Base-by-base conservation (phyloP, 2,113 vertebrate species). In the Gila orcuttii region DNA sequence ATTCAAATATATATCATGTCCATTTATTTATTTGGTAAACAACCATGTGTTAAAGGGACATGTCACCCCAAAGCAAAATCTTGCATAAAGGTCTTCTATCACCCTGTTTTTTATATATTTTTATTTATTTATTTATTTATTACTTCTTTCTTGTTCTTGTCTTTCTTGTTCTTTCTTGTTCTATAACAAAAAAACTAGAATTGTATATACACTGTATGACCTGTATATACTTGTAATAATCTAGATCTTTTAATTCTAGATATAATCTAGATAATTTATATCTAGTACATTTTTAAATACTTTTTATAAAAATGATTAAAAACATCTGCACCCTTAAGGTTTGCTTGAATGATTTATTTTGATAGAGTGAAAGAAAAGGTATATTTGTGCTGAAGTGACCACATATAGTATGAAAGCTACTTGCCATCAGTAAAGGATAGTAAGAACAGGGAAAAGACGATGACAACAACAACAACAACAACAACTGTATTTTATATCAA, bases 401-500 rank as follows among this genome's bases (percentile, higher is more conserved):
- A n/a, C 55, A 52, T 55, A 79, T 42, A 42, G 42, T 10, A 42
- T 79, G 31, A 59, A 59, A 60, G 31, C 77, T 79, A n/a, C 50
- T 57, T 23, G 23, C 19, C 55, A 60, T 39, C 33, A 62, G 36
- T 47, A 62, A 64, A 64, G 59, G 13, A 80, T 39, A 25, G 23
- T 47, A 80, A 19, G 59, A 28, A 64, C 39, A 64, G 47, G 36
- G 12, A 15, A 21, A 36, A 11, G 59, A 64, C 5, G n/a, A 28
- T 21, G 12, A 74, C 71, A 74, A 45, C 23, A 74, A 45, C 23
- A 80, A 42, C 59, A 6, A 74, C 71, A 74, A 45, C 23, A 74
- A 45, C 23, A 80, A 42, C 59, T 45, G 12, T 13, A 80, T 64
- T 80, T 64, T 19, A 62, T 19, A 80, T 80, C 59, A 64, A 80